Percentiles rank a stretch among this genome's conserved stretches.
Conservation (phyloP, 2,888 invertebrate genomes). For the Dasysyrphus albostriatus region DNA sequence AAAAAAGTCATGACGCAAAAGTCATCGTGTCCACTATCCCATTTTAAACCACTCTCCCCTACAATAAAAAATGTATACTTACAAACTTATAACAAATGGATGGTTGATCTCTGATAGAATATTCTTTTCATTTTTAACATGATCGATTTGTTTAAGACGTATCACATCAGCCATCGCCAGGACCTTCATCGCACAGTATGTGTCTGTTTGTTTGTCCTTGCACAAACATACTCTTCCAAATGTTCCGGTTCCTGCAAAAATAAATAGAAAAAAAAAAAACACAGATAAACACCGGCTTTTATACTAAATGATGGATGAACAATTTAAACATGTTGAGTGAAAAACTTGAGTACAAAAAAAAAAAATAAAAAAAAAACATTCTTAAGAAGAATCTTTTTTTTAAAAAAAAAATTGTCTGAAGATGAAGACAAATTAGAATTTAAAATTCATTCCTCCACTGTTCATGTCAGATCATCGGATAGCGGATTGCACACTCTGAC, state of each 20-base stretch:
- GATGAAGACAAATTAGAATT: slow-evolving; percentile 40
- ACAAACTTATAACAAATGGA: slow-evolving; percentile 98
- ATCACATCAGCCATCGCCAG: slow-evolving; percentile 97
- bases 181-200: slow-evolving; percentile 97
- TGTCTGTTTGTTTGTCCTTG: slow-evolving; percentile 91
- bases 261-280: slow-evolving; percentile 75
- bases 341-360: slow-evolving; percentile 13
- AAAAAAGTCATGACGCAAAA: too few species aligned
- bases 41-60: too few species aligned
- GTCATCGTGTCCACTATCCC: too few species aligned
- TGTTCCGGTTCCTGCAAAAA: slow-evolving; percentile 93
- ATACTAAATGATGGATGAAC: slow-evolving; percentile 33
- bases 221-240: slow-evolving; percentile 97
- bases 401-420: slow-evolving; percentile 2
- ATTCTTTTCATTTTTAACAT: slow-evolving; percentile 98
- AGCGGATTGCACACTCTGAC: slow-evolving; percentile 10
- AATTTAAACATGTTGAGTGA: slow-evolving; percentile 14
- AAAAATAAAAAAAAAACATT: slow-evolving; percentile 8
- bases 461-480: slow-evolving; percentile 1
- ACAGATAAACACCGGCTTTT: slow-evolving; percentile 13
- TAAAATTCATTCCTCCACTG: slow-evolving; percentile 1
- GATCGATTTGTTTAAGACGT: slow-evolving; percentile 97
- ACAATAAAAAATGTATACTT: slow-evolving; percentile 84
- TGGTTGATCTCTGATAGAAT: slow-evolving; percentile 95
- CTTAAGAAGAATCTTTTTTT: background rate